Evolutionary conservation across 2,888 invertebrate genomes (phyloP).

Genomic region (Gryllus longicercus): DNA sequence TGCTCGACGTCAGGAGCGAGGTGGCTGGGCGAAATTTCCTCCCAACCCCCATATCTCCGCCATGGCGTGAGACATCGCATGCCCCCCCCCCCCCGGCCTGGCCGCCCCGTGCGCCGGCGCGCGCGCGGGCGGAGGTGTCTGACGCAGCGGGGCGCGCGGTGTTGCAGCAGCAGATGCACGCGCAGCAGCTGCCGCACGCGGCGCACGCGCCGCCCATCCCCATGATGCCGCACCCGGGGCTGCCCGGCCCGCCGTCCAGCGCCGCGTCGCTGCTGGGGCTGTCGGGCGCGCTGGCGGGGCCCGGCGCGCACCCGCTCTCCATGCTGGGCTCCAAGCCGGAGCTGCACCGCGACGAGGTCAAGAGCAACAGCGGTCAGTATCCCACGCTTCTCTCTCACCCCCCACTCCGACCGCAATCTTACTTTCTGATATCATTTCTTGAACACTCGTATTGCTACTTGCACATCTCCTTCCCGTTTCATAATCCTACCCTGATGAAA

Average conservation of each 20-base stretch:
- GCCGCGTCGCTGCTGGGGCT: slow-evolving; percentile 54
- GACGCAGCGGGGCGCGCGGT: background rate
- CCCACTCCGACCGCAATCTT: too few species aligned
- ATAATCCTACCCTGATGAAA: too few species aligned
- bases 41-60: too few species aligned
- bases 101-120: too few species aligned
- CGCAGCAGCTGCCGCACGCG: slow-evolving; percentile 75
- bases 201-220: slow-evolving; percentile 65
- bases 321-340: slow-evolving; percentile 76
- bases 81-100: too few species aligned
- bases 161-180: slow-evolving; percentile 87
- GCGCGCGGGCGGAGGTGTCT: background rate
- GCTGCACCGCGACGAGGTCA: slow-evolving; percentile 62
- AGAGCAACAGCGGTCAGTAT: slow-evolving; percentile 69
- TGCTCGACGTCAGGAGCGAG: too few species aligned
- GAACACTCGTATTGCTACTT: too few species aligned
- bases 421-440: too few species aligned
- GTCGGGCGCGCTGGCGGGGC: slow-evolving; percentile 58
- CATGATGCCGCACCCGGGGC: slow-evolving; percentile 66
- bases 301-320: slow-evolving; percentile 70
- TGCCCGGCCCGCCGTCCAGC: slow-evolving; percentile 55
- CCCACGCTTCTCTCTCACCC: background rate
- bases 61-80: too few species aligned
- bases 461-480: too few species aligned
- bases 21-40: too few species aligned